These are phyloP conservation scores for Urocitellus parryii DNA, from an alignment of 2,113 vertebrate species.

Conservation along the genomic window DNA sequence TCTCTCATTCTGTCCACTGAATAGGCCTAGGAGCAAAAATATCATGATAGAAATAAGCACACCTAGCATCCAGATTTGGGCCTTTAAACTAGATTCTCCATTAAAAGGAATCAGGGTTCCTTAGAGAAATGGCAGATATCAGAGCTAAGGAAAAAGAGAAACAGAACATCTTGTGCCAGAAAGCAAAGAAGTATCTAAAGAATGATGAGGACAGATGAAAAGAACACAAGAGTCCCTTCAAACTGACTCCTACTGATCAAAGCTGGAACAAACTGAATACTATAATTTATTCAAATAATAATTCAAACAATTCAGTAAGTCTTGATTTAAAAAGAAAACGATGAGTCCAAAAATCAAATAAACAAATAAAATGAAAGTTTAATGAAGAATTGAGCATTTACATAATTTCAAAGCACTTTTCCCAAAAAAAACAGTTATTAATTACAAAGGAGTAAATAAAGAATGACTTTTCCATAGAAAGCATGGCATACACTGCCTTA, in stretches of 20 bases:
- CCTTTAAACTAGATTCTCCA: constrained; percentile 33
- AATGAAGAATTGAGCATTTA: constrained; percentile 16
- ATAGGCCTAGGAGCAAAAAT: neutral
- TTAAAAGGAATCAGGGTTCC: constrained; percentile 16
- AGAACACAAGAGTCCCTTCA: neutral
- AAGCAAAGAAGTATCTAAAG: constrained; percentile 54
- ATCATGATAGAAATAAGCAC: neutral
- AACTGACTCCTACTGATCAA: constrained; percentile 39
- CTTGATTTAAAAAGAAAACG: constrained; percentile 51
- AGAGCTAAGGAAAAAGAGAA: constrained; percentile 37
- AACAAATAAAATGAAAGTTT: constrained; percentile 8
- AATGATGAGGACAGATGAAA: constrained; percentile 30
- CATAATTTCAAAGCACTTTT: constrained; percentile 51
- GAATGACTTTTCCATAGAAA: constrained; percentile 26
- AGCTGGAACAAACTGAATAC: constrained; percentile 32
- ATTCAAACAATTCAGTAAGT: constrained; percentile 39
- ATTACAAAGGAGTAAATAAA: neutral
- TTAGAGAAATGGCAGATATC: constrained; percentile 26
- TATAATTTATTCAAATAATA: constrained; percentile 44
- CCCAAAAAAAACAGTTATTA: neutral
- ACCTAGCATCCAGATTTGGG: neutral
- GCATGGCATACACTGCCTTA: neutral
- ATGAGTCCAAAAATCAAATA: constrained; percentile 28
- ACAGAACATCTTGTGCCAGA: neutral
- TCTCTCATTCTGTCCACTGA: neutral